phyloP scores from a whole-genome alignment of 2,113 vertebrate species.

The Pollachius pollachius region DNA sequence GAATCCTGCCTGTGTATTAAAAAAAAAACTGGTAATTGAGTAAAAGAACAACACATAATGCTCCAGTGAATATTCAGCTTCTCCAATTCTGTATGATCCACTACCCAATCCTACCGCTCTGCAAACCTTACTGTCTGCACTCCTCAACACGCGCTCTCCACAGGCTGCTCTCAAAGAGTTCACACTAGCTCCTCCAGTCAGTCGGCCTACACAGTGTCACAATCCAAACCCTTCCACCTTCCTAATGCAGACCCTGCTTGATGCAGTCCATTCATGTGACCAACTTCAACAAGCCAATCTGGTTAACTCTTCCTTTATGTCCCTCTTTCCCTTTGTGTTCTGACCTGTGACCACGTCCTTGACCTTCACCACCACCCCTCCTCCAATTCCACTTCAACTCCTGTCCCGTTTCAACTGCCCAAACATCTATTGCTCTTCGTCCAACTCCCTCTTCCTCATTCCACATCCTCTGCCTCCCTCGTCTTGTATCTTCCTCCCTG shows the following conservation, averaged over 20 bases:
- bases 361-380: not conserved
- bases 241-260: constrained; percentile 3
- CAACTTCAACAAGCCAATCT: constrained; percentile 11
- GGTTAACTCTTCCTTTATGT: constrained; percentile 30
- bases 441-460: not conserved
- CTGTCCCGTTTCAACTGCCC: not conserved
- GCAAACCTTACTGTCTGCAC: no score
- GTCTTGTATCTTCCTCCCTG: not conserved
- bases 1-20: no score
- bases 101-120: no score
- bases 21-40: no score
- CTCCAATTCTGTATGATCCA: no score
- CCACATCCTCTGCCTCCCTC: constrained; percentile 7
- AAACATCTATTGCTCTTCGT: constrained; percentile 15
- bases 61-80: no score
- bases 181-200: constrained; percentile 13
- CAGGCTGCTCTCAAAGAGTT: no score
- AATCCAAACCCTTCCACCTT: constrained; percentile 13
- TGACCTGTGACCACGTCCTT: constrained; percentile 2
- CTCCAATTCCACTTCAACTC: not conserved
- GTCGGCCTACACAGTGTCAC: not conserved
- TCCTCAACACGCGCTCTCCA: no score
- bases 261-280: constrained; percentile 6
- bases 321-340: constrained; percentile 37
- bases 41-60: no score